Conservation (phyloP, 2,113 vertebrate genomes). For the Sisor rabdophorus region DNA sequence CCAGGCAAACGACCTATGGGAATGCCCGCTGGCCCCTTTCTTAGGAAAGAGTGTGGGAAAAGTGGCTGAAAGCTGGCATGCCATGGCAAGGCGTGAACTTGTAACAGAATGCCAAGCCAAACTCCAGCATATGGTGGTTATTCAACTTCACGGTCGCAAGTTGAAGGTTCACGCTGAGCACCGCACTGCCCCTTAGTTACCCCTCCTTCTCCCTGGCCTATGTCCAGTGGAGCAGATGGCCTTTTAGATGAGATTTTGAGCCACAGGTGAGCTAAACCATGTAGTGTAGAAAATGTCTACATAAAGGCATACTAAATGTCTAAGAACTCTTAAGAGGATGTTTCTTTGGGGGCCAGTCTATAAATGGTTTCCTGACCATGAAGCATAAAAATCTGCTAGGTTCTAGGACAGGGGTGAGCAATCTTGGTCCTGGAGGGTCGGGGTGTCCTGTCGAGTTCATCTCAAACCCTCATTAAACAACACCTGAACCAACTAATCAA, state of each 20-base stretch:
- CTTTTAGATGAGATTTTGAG: neutral
- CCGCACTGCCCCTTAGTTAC: slow-evolving; percentile 36
- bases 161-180: slow-evolving; percentile 36
- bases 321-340: neutral
- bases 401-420: too few relatives aligned
- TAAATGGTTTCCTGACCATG: too few relatives aligned
- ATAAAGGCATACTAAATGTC: neutral
- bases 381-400: too few relatives aligned
- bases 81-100: slow-evolving; percentile 36
- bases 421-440: too few relatives aligned
- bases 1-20: slow-evolving; percentile 46
- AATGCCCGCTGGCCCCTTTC: slow-evolving; percentile 46
- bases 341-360: neutral
- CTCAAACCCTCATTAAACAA: too few relatives aligned
- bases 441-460: too few relatives aligned
- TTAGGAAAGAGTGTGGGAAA: slow-evolving; percentile 50
- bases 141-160: slow-evolving; percentile 43
- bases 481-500: too few relatives aligned
- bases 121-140: slow-evolving; percentile 49
- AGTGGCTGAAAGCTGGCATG: slow-evolving; percentile 47
- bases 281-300: neutral
- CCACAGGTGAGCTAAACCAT: slow-evolving; percentile 38
- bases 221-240: slow-evolving; percentile 42
- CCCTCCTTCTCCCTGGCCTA: slow-evolving; percentile 31
- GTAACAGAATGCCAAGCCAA: slow-evolving; percentile 44